These are phyloP conservation scores for Harpalus rufipes DNA, from an alignment of 2,888 invertebrate species.

Conservation along the genomic window DNA sequence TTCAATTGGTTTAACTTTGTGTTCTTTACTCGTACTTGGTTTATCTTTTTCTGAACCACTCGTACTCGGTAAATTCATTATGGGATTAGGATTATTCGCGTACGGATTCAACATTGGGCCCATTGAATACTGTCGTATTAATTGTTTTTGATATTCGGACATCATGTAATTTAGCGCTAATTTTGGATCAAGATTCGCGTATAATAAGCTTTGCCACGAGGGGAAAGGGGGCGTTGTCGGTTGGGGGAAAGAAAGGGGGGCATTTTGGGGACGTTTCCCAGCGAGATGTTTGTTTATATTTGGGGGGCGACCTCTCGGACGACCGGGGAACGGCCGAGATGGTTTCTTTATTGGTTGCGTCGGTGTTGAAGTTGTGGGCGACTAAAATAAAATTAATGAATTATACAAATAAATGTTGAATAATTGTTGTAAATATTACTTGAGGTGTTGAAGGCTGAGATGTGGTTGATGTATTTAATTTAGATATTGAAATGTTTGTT, in stretches of 20 bases:
- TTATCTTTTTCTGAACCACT: conserved; percentile 62
- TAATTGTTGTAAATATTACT: conserved; percentile 68
- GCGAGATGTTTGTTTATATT: conserved; percentile 74
- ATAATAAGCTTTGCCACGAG: conserved; percentile 56
- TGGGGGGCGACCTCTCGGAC: conserved; percentile 79
- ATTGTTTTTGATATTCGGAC: conserved; percentile 75
- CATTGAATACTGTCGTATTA: conserved; percentile 76
- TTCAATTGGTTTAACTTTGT: conserved; percentile 40
- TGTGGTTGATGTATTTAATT: conserved; percentile 67
- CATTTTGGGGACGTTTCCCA: conserved; percentile 70
- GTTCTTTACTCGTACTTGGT: conserved; percentile 58
- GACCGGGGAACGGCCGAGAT: conserved; percentile 72
- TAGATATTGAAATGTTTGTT: conserved; percentile 64
- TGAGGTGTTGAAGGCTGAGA: conserved; percentile 69
- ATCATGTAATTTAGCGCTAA: conserved; percentile 74
- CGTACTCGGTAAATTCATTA: conserved; percentile 66
- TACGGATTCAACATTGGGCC: conserved; percentile 60
- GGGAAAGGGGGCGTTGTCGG: conserved; percentile 68
- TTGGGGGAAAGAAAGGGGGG: neutral
- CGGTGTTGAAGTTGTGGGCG: conserved; percentile 67
- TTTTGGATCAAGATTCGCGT: conserved; percentile 70
- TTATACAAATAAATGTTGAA: conserved; percentile 31
- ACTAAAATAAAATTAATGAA: conserved; percentile 68
- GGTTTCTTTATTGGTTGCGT: conserved; percentile 71
- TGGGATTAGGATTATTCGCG: conserved; percentile 13